Percentiles rank a stretch among this genome's conserved stretches.
These are phyloP conservation scores for Xestobium rufovillosum DNA, from an alignment of 2,888 invertebrate genomes.

Conservation along the genomic window DNA sequence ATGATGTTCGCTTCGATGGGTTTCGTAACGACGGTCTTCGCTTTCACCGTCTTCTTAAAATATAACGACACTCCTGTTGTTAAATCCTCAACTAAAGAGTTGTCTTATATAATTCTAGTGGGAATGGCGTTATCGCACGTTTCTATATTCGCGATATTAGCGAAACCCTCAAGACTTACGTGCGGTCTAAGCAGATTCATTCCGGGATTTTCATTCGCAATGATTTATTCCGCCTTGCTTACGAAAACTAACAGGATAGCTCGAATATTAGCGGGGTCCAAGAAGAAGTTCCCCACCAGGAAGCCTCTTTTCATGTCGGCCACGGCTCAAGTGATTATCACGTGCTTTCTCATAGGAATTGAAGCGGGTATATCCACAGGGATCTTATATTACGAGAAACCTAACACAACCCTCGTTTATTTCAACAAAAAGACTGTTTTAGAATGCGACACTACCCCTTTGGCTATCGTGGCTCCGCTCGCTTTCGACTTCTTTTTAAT, in stretches of 20 bases:
- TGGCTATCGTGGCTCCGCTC: constrained; percentile 56
- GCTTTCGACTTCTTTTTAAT: constrained; percentile 66
- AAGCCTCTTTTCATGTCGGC: constrained; percentile 60
- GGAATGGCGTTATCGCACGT: constrained; percentile 52
- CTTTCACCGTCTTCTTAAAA: constrained; percentile 55
- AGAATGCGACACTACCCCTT: constrained; percentile 54
- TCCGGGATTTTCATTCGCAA: constrained; percentile 57
- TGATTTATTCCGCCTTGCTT: constrained; percentile 66
- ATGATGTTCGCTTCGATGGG: constrained; percentile 54
- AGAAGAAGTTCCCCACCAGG: constrained; percentile 61
- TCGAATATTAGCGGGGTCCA: constrained; percentile 63
- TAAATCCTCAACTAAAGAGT: constrained; percentile 58
- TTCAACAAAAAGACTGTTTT: constrained; percentile 49
- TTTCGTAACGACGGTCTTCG: constrained; percentile 54
- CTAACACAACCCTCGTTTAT: constrained; percentile 50
- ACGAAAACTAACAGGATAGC: constrained; percentile 75
- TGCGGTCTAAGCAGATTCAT: constrained; percentile 43
- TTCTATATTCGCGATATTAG: constrained; percentile 58
- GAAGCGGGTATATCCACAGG: constrained; percentile 57
- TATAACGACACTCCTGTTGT: constrained; percentile 72
- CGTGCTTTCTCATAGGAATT: constrained; percentile 55
- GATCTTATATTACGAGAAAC: constrained; percentile 54
- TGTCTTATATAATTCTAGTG: constrained; percentile 62
- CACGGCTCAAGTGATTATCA: constrained; percentile 54
- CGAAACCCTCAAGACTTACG: constrained; percentile 49